Conservation (phyloP, 2,113 vertebrate species). For the Calidris pygmaea region DNA sequence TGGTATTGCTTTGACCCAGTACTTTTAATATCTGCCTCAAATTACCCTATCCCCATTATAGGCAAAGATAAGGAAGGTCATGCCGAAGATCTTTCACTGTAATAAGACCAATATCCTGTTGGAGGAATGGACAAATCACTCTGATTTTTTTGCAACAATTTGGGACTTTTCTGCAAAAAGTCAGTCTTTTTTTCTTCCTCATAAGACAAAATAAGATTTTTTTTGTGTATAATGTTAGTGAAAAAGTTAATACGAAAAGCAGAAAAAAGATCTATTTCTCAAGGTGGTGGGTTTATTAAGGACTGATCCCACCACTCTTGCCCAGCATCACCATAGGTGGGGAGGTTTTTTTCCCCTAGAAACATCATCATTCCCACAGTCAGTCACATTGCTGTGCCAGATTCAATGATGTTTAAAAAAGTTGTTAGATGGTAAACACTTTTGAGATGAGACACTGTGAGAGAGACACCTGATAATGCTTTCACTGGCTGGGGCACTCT, state of each 20-base stretch:
- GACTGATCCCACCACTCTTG: not conserved
- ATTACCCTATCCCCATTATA: not conserved
- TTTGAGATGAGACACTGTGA: not conserved
- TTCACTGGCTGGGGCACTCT: not conserved
- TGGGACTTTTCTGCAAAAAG: not conserved
- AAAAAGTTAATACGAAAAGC: not conserved
- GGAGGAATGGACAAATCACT: not conserved
- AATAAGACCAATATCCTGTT: not conserved
- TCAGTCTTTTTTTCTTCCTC: not conserved
- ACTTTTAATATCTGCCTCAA: not conserved
- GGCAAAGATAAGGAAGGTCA: not conserved
- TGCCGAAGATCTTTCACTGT: not conserved
- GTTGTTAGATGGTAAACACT: not conserved
- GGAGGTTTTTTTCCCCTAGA: rapidly evolving
- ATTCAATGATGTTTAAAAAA: not conserved
- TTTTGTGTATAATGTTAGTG: not conserved
- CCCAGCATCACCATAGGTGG: not conserved
- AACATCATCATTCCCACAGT: not conserved
- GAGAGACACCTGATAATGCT: not conserved
- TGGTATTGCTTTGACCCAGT: not conserved
- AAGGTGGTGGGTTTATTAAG: not conserved
- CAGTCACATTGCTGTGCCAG: not conserved
- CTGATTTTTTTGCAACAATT: not conserved
- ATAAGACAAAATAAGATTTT: not conserved
- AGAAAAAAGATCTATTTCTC: not conserved